Percentiles rank a stretch among this genome's conserved stretches.
Evolutionary conservation across 2,888 invertebrate genomes (phyloP).

Genomic region (Pachymerium ferrugineum): DNA sequence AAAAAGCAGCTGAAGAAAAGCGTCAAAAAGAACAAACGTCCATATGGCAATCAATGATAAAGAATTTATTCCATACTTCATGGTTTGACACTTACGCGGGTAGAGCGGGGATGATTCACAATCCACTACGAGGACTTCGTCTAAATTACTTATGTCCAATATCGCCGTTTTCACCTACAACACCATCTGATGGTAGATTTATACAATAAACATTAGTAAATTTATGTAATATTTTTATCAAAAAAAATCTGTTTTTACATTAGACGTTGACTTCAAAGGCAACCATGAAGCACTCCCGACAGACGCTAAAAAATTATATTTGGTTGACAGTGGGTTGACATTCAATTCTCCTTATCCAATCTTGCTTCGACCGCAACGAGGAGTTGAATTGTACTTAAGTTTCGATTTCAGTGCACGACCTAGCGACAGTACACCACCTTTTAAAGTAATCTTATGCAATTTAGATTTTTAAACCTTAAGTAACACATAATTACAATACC

Average conservation of each 20-base stretch:
- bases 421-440: conserved; percentile 47
- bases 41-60: conserved; percentile 41
- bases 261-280: conserved; percentile 47
- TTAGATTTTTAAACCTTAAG: neutral
- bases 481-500: neutral
- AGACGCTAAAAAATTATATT: conserved; percentile 47
- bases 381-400: conserved; percentile 48
- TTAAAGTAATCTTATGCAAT: conserved; percentile 43
- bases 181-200: conserved; percentile 38
- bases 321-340: conserved; percentile 51
- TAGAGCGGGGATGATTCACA: conserved; percentile 50
- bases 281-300: conserved; percentile 48
- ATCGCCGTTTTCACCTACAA: conserved; percentile 46
- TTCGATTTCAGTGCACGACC: conserved; percentile 50
- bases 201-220: neutral
- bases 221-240: neutral
- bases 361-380: conserved; percentile 48
- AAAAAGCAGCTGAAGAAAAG: conserved; percentile 32
- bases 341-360: conserved; percentile 51
- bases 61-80: conserved; percentile 42
- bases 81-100: conserved; percentile 48
- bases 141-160: conserved; percentile 46
- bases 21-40: conserved; percentile 37
- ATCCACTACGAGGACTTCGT: conserved; percentile 49
- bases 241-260: neutral